Evolutionary conservation across 2,113 vertebrate species (phyloP).

Genomic region (Tympanuchus pallidicinctus): DNA sequence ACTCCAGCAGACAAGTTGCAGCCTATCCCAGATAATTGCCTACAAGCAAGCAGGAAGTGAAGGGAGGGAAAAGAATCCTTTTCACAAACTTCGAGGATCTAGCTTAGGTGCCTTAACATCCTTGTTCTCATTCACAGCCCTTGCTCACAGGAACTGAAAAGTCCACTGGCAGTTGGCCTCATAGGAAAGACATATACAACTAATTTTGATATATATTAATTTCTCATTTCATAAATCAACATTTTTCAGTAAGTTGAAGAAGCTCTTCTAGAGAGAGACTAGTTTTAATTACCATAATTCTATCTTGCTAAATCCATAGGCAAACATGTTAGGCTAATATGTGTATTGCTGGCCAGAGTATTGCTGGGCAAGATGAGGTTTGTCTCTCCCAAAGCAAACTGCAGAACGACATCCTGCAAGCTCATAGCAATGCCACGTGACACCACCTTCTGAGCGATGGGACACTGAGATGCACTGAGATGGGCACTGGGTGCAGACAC

Average conservation of each 20-base stretch:
- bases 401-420: background rate
- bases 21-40: background rate
- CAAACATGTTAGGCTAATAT: background rate
- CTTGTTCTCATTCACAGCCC: background rate
- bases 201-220: background rate
- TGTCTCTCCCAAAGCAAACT: background rate
- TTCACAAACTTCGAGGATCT: background rate
- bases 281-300: background rate
- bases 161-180: background rate
- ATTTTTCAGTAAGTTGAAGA: background rate
- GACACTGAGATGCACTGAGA: background rate
- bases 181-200: background rate
- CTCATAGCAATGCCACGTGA: background rate
- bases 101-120: background rate
- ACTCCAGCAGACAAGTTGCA: background rate
- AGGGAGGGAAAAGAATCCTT: background rate
- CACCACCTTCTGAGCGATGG: background rate
- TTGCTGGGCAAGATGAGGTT: accelerated
- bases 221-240: background rate
- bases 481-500: background rate
- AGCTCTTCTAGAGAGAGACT: background rate
- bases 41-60: background rate
- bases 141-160: background rate
- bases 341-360: background rate
- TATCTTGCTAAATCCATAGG: background rate